phyloP scores from a whole-genome alignment of 2,888 invertebrate species.

The Dynastes tityus region DNA sequence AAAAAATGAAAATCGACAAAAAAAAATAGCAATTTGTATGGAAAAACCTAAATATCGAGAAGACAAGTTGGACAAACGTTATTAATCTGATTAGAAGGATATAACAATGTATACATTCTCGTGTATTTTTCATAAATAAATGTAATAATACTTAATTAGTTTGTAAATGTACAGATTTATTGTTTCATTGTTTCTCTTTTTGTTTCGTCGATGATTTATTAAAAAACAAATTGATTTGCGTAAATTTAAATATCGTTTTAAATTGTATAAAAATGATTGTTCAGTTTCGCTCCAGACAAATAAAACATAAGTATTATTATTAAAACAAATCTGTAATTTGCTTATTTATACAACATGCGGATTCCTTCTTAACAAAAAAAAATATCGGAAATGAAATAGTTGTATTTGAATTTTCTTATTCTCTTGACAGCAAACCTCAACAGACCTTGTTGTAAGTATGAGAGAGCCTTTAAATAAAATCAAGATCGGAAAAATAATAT shows the following conservation, averaged over 20 bases:
- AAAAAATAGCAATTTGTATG: constrained; percentile 34
- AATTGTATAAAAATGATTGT: constrained; percentile 9
- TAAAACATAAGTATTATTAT: constrained; percentile 41
- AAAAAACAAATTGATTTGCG: constrained; percentile 9
- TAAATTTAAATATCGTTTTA: constrained; percentile 10
- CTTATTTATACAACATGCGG: constrained; percentile 25
- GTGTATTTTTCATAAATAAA: constrained; percentile 50
- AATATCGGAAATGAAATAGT: constrained; percentile 4
- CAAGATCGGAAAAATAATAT: no score
- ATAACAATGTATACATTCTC: constrained; percentile 44
- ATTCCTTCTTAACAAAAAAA: constrained; percentile 11
- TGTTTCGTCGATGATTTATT: constrained; percentile 13
- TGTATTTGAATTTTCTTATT: constrained; percentile 29
- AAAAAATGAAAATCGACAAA: constrained; percentile 25
- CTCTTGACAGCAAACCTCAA: constrained; percentile 25
- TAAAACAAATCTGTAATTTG: constrained; percentile 35
- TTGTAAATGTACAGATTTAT: constrained; percentile 47
- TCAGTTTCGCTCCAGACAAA: constrained; percentile 29
- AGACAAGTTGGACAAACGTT: constrained; percentile 8
- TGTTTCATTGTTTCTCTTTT: constrained; percentile 9
- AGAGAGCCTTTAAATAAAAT: no score
- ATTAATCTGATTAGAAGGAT: constrained; percentile 4
- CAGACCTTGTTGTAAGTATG: constrained; percentile 24
- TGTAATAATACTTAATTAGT: constrained; percentile 51
- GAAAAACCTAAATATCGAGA: constrained; percentile 13